Conservation (phyloP, 2,888 invertebrate genomes). For the Xestia sexstrigata region DNA sequence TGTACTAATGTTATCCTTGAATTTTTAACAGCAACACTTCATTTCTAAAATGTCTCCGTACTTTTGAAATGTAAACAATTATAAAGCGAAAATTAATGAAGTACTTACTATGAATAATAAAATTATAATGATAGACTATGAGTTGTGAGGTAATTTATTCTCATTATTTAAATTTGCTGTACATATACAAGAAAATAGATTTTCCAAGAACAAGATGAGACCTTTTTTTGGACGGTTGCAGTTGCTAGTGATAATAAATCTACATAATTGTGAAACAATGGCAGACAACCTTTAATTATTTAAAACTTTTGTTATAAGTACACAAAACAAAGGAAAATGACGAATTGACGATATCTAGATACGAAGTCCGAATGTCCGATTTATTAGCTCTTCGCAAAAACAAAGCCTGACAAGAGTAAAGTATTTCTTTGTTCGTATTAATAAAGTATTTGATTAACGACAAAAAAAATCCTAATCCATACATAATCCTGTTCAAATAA, state of each 20-base stretch:
- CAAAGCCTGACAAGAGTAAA: not conserved
- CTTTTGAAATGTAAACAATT: not conserved
- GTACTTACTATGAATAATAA: too few species aligned
- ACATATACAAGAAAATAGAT: not conserved
- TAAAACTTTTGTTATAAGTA: slow-evolving; percentile 2
- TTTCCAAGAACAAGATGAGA: not conserved
- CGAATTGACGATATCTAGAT: slow-evolving; percentile 16
- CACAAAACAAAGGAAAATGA: slow-evolving; percentile 28
- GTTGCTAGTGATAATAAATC: not conserved
- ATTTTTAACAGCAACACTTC: not conserved
- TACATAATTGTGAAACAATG: slow-evolving; percentile 23
- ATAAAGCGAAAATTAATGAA: not conserved
- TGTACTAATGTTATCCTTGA: slow-evolving; percentile 30
- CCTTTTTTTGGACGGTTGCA: not conserved
- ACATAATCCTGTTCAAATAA: not conserved
- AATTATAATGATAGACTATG: not conserved
- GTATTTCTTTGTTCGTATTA: slow-evolving; percentile 1
- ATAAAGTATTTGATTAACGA: not conserved
- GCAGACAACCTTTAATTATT: not conserved
- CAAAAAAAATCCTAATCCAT: not conserved
- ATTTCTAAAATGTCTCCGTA: not conserved
- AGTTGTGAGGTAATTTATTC: not conserved
- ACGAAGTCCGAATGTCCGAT: slow-evolving; percentile 20
- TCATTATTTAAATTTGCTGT: not conserved
- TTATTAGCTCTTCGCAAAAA: not conserved